These are phyloP conservation scores for Taurulus bubalis DNA, from an alignment of 2,113 vertebrate genomes.

Conservation along the genomic window DNA sequence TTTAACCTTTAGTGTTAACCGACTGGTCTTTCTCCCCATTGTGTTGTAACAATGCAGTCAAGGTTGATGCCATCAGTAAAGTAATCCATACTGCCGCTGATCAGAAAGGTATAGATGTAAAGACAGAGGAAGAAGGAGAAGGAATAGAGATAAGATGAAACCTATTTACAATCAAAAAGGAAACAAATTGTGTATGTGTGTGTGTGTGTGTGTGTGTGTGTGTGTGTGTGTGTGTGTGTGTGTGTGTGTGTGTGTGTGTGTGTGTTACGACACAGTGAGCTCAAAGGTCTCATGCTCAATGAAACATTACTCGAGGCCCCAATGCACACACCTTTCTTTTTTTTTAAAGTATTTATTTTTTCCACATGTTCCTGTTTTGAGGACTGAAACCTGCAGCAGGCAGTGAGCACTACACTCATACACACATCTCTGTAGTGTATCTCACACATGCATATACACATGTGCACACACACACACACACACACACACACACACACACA, in stretches of 20 bases:
- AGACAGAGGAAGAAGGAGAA: slow-evolving; percentile 5
- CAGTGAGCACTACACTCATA: neutral
- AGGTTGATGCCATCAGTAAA: slow-evolving; percentile 34
- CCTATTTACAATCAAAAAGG: neutral
- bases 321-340: neutral
- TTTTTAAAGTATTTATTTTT: neutral
- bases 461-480: slow-evolving; percentile 7
- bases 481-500: slow-evolving; percentile 11
- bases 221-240: neutral
- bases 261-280: slow-evolving; percentile 37
- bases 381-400: neutral
- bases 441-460: neutral
- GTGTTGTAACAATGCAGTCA: neutral
- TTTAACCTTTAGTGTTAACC: neutral
- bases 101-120: slow-evolving; percentile 12
- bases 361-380: neutral
- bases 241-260: neutral
- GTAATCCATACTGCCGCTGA: slow-evolving; percentile 19
- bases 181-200: neutral
- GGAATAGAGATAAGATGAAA: neutral
- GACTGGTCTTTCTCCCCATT: neutral
- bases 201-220: neutral
- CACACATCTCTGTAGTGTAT: neutral
- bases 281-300: slow-evolving; percentile 46
- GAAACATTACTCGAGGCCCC: neutral